Evolutionary conservation across 2,888 invertebrate genomes (phyloP).

Genomic region (Aleiodes leptofemur): DNA sequence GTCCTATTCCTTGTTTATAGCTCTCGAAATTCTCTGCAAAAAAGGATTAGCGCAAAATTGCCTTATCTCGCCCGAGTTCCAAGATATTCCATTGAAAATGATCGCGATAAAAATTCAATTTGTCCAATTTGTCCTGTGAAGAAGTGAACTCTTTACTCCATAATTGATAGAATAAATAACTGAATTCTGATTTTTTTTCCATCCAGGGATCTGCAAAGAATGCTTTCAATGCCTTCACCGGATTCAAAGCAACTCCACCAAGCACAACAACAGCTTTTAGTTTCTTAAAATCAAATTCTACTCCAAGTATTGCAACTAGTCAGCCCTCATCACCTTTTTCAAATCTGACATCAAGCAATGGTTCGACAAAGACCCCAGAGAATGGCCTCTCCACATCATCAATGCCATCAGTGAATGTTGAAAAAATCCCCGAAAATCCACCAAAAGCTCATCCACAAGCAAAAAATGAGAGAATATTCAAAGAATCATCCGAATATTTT

Average conservation of each 20-base stretch:
- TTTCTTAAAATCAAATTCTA: constrained; percentile 79
- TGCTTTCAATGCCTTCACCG: constrained; percentile 82
- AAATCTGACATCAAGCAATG: constrained; percentile 59
- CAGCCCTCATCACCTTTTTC: constrained; percentile 48
- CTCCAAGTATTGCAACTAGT: constrained; percentile 47
- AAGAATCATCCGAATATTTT: constrained; percentile 78
- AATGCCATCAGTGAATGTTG: constrained; percentile 35
- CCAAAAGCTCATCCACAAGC: constrained; percentile 41
- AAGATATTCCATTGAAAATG: no score
- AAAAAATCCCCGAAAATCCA: constrained; percentile 31
- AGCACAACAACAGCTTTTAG: constrained; percentile 76
- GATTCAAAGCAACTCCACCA: constrained; percentile 76
- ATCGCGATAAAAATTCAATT: no score
- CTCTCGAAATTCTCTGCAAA: no score
- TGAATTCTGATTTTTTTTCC: neutral
- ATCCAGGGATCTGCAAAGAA: constrained; percentile 76
- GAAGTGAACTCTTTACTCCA: no score
- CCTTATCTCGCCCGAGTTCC: no score
- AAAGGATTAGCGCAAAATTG: no score
- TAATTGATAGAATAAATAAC: no score
- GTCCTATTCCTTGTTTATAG: no score
- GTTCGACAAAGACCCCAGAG: constrained; percentile 54
- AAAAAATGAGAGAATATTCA: constrained; percentile 62
- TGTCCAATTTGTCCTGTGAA: no score
- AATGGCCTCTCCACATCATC: constrained; percentile 53